A percentile compares a stretch with the other conserved stretches of the same genome.
Conservation (phyloP, 2,888 invertebrate genomes). For the Nephrotoma appendiculata region DNA sequence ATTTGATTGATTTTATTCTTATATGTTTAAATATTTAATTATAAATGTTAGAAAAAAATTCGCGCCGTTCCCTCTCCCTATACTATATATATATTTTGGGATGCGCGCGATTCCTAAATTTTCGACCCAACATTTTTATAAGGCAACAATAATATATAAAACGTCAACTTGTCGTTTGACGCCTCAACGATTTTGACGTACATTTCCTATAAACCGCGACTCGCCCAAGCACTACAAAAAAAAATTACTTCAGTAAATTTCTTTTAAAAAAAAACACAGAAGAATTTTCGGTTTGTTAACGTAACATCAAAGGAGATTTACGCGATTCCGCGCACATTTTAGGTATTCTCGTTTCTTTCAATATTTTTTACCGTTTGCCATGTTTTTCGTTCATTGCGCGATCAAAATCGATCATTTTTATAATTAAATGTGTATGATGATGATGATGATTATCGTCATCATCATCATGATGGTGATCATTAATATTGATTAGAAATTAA, state of each 20-base stretch:
- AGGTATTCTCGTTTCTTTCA: not conserved
- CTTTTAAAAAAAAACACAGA: not conserved
- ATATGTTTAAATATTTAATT: not conserved
- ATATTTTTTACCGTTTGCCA: not conserved
- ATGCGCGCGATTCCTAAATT: not conserved
- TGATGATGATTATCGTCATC: not conserved
- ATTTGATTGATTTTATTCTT: not conserved
- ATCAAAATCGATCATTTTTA: not conserved
- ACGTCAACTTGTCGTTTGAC: conserved; percentile 13
- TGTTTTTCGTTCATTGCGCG: not conserved
- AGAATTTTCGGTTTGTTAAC: not conserved
- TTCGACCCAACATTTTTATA: not conserved
- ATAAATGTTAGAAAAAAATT: not conserved
- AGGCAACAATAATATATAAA: not conserved
- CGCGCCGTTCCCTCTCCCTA: not conserved
- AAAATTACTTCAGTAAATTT: not conserved
- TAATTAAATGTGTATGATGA: not conserved
- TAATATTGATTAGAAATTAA: not conserved
- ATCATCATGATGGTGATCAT: not conserved
- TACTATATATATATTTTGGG: not conserved
- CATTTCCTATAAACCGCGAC: conserved; percentile 26
- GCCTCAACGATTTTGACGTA: conserved; percentile 34
- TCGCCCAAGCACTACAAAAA: not conserved
- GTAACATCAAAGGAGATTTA: not conserved
- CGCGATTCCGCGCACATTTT: not conserved